Evolutionary conservation across 2,113 vertebrate species (phyloP).

Genomic region (Cisticola juncidis): DNA sequence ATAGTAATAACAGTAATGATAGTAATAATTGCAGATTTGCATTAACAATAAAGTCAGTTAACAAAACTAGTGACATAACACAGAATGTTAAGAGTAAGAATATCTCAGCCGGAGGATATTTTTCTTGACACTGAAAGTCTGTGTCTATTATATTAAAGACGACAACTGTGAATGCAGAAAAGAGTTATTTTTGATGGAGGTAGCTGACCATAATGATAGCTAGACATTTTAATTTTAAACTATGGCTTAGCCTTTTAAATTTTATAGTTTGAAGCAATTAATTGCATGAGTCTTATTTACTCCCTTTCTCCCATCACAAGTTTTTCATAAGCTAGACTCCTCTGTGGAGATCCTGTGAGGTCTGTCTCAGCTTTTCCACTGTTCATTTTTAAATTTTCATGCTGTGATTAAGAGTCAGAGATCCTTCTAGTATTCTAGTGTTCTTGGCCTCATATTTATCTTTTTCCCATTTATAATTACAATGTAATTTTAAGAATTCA

Average conservation of each 20-base stretch:
- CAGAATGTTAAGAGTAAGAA: not conserved
- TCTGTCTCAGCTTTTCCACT: not conserved
- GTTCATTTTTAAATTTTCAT: not conserved
- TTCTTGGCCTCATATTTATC: not conserved
- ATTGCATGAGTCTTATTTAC: not conserved
- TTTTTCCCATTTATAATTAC: not conserved
- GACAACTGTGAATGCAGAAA: not conserved
- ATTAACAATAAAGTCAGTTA: not conserved
- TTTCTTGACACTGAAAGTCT: not conserved
- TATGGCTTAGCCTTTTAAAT: not conserved
- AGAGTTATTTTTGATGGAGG: not conserved
- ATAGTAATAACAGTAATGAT: no score
- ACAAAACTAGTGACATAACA: not conserved
- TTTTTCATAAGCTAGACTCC: not conserved
- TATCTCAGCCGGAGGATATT: not conserved
- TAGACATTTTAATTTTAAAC: not conserved
- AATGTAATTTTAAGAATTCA: not conserved
- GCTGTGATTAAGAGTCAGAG: not conserved
- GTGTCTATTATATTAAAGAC: not conserved
- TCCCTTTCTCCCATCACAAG: not conserved
- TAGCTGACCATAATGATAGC: not conserved
- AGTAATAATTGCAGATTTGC: not conserved
- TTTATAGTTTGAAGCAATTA: not conserved
- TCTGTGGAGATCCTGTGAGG: not conserved
- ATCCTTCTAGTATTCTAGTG: not conserved